Conservation (phyloP, 2,797 vertebrate genomes). For the Gouania willdenowi region DNA sequence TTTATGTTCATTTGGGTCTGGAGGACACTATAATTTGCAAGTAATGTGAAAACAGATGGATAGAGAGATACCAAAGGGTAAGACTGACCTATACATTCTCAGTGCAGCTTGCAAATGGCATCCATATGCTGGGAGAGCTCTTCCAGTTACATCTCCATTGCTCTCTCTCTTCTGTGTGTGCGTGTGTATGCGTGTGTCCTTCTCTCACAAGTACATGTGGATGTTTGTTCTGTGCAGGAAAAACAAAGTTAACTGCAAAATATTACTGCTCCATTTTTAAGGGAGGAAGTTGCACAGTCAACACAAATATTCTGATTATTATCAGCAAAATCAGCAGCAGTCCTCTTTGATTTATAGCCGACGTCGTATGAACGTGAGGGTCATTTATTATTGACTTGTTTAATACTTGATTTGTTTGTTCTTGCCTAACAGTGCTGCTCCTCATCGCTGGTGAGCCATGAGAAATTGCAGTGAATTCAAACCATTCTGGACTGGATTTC, state of each 20-base stretch:
- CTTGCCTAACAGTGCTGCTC: conserved; percentile 53
- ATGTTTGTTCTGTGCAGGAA: conserved; percentile 2
- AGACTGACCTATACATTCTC: conserved; percentile 85
- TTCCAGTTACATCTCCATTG: conserved; percentile 80
- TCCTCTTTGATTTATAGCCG: conserved; percentile 22
- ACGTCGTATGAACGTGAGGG: conserved; percentile 23
- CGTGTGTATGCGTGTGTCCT: conserved; percentile 3
- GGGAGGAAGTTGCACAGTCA: conserved; percentile 13
- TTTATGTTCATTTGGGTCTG: conserved; percentile 97
- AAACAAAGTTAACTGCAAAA: conserved; percentile 4
- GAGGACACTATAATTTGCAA: conserved; percentile 96
- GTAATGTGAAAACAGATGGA: conserved; percentile 99
- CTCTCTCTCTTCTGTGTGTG: conserved; percentile 17
- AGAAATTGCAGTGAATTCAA: conserved; percentile 67
- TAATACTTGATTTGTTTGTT: conserved; percentile 43
- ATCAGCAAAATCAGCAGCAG: conserved; percentile 29
- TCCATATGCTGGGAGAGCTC: conserved; percentile 87
- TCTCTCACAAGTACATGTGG: conserved; percentile 13
- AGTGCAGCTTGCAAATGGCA: conserved; percentile 87
- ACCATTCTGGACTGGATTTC: conserved; percentile 51
- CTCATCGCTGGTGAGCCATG: conserved; percentile 45
- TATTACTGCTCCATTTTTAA: conserved; percentile 17
- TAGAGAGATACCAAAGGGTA: conserved; percentile 88
- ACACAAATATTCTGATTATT: conserved; percentile 23
- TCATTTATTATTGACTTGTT: conserved; percentile 32